Conservation (phyloP, 2,888 invertebrate species). For the Lasioglossum figueresi region DNA sequence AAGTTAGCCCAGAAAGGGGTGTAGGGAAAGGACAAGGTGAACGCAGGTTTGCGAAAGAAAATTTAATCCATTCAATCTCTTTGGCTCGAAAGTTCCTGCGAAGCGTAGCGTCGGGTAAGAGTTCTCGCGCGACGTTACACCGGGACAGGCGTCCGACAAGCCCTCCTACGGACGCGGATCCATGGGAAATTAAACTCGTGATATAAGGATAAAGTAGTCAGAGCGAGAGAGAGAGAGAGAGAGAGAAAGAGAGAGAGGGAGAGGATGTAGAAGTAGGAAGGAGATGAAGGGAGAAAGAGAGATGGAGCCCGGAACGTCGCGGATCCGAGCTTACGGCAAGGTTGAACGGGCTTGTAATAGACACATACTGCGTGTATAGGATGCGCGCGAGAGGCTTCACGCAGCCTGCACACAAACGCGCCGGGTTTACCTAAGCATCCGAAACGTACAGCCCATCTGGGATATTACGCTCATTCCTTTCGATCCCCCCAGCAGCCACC, state of each 20-base stretch:
- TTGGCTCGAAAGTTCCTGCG: slow-evolving; percentile 10
- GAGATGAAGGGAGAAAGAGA: not conserved
- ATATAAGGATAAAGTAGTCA: slow-evolving; percentile 64
- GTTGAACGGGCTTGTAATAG: slow-evolving; percentile 53
- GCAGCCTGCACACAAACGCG: slow-evolving; percentile 58
- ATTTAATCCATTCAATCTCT: slow-evolving; percentile 16
- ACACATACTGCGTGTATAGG: slow-evolving; percentile 52
- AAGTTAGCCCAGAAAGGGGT: not conserved
- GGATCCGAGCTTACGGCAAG: slow-evolving; percentile 37
- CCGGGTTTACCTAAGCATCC: slow-evolving; percentile 72
- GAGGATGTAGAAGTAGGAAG: no score
- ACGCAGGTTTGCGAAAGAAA: slow-evolving; percentile 1
- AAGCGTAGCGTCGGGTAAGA: slow-evolving; percentile 5
- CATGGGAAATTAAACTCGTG: slow-evolving; percentile 63
- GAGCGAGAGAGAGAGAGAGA: not conserved
- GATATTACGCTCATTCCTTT: slow-evolving; percentile 73
- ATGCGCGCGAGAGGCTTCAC: slow-evolving; percentile 40
- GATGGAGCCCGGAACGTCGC: not conserved
- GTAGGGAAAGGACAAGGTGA: not conserved
- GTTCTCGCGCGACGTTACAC: slow-evolving; percentile 20
- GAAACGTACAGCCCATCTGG: slow-evolving; percentile 70
- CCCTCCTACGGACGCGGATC: slow-evolving; percentile 38
- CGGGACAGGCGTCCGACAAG: slow-evolving; percentile 17
- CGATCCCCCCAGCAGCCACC: slow-evolving; percentile 34
- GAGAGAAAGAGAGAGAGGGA: no score